Percentiles rank a stretch among this genome's conserved stretches.
phyloP scores from a whole-genome alignment of 2,113 vertebrate genomes.

The Pituophis catenifer region DNA sequence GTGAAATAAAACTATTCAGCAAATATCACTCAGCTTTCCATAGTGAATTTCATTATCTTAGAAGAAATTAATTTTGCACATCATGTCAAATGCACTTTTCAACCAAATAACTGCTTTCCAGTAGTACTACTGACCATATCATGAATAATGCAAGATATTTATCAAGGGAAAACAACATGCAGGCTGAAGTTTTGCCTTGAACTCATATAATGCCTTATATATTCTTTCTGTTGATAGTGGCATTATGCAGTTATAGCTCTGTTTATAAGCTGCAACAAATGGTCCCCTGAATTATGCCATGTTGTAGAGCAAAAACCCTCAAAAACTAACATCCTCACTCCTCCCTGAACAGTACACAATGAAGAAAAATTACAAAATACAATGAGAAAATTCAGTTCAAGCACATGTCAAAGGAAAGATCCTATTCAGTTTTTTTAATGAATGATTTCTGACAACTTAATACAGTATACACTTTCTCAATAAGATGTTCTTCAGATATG shows the following conservation, averaged over 20 bases:
- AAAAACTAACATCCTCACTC: not conserved
- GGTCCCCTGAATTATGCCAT: not conserved
- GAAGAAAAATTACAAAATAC: not conserved
- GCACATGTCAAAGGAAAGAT: not conserved
- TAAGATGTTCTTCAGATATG: not conserved
- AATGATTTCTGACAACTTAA: not conserved
- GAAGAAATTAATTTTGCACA: not conserved
- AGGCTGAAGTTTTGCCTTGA: not conserved
- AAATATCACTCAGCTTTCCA: conserved; percentile 8
- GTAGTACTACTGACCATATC: not conserved
- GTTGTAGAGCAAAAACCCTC: not conserved
- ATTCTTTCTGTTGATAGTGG: not conserved
- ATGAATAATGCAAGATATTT: conserved; percentile 30
- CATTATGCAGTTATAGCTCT: not conserved
- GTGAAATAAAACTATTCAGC: not conserved
- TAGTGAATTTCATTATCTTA: conserved; percentile 7
- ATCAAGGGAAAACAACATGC: not conserved
- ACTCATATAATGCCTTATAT: not conserved
- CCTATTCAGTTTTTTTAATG: not conserved
- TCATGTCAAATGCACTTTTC: not conserved
- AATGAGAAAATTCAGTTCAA: not conserved
- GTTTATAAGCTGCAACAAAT: not conserved
- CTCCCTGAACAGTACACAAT: not conserved
- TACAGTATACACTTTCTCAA: not conserved
- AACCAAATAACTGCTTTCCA: conserved; percentile 23